A percentile compares a stretch with the other conserved stretches of the same genome.
These are phyloP conservation scores for Lysandra coridon DNA, from an alignment of 2,888 invertebrate species.

Conservation along the genomic window DNA sequence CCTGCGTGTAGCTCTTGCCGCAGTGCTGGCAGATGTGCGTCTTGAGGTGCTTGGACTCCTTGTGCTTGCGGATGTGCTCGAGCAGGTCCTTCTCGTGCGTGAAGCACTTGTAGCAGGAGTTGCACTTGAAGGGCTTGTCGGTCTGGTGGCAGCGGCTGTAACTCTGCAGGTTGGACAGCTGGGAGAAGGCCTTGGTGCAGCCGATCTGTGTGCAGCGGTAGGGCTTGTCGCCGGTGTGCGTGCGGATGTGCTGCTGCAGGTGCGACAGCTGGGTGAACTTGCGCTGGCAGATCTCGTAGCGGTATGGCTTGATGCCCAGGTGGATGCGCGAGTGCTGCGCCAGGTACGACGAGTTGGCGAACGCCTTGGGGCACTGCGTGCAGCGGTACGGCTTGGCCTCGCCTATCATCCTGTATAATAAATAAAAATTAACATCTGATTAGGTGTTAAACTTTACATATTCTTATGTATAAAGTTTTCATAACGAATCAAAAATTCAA, in stretches of 20 bases:
- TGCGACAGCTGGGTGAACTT: constrained; percentile 99
- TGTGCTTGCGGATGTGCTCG: constrained; percentile 99
- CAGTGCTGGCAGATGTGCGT: constrained; percentile 99
- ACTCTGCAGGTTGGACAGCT: constrained; percentile 98
- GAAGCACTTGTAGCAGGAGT: constrained; percentile 99
- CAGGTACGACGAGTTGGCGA: constrained; percentile 99
- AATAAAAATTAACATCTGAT: no score
- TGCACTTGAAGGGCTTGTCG: constrained; percentile 99
- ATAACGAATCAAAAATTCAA: no score
- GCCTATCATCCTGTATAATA: constrained; percentile 53
- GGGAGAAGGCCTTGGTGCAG: constrained; percentile 99
- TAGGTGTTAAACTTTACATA: no score
- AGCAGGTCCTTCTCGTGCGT: constrained; percentile 97
- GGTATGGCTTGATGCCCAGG: constrained; percentile 98
- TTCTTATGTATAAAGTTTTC: no score
- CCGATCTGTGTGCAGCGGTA: constrained; percentile 98
- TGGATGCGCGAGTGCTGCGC: constrained; percentile 99
- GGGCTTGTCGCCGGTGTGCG: constrained; percentile 99
- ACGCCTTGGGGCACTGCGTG: constrained; percentile 99
- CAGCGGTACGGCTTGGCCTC: constrained; percentile 99
- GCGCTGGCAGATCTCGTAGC: constrained; percentile 98
- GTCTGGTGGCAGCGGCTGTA: constrained; percentile 99
- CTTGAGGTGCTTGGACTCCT: constrained; percentile 99
- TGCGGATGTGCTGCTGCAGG: constrained; percentile 99
- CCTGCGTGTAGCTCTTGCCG: constrained; percentile 99